phyloP scores from a whole-genome alignment of 2,113 vertebrate genomes.

The Alces alces region DNA sequence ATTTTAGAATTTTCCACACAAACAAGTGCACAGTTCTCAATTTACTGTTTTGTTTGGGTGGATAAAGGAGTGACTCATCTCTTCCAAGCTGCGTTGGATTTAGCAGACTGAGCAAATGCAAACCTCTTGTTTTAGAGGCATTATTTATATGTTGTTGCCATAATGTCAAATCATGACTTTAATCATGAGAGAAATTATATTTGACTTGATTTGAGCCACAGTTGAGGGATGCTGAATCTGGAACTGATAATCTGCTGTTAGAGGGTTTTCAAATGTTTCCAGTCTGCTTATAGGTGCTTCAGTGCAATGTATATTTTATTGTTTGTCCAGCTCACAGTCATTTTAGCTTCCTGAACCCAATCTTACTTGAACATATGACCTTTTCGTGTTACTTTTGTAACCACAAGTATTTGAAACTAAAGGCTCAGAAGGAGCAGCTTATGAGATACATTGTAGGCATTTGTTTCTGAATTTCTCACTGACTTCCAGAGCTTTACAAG shows the following conservation, averaged over 20 bases:
- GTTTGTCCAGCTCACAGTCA: not conserved
- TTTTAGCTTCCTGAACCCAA: too few species aligned
- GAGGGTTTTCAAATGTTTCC: not conserved
- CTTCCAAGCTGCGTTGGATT: slow-evolving; percentile 33
- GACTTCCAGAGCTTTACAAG: not conserved
- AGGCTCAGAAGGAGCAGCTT: not conserved
- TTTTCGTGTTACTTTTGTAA: not conserved
- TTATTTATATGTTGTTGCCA: slow-evolving; percentile 17
- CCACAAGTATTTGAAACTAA: not conserved
- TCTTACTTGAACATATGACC: not conserved
- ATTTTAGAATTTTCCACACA: slow-evolving; percentile 53
- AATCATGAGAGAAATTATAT: slow-evolving; percentile 19
- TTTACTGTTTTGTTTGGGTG: slow-evolving; percentile 59
- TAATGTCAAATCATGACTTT: slow-evolving; percentile 33
- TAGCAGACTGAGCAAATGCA: slow-evolving; percentile 25
- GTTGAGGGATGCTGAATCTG: slow-evolving; percentile 4
- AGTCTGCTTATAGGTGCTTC: not conserved
- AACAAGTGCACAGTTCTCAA: slow-evolving; percentile 49
- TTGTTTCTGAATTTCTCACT: slow-evolving; percentile 1
- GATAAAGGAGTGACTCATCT: slow-evolving; percentile 22
- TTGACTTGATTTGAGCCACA: slow-evolving; percentile 11
- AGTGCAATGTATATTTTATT: not conserved
- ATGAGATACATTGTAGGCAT: not conserved
- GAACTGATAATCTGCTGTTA: not conserved
- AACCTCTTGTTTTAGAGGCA: slow-evolving; percentile 16